Conservation (phyloP, 2,888 invertebrate species). For the Hetaerina titia region DNA sequence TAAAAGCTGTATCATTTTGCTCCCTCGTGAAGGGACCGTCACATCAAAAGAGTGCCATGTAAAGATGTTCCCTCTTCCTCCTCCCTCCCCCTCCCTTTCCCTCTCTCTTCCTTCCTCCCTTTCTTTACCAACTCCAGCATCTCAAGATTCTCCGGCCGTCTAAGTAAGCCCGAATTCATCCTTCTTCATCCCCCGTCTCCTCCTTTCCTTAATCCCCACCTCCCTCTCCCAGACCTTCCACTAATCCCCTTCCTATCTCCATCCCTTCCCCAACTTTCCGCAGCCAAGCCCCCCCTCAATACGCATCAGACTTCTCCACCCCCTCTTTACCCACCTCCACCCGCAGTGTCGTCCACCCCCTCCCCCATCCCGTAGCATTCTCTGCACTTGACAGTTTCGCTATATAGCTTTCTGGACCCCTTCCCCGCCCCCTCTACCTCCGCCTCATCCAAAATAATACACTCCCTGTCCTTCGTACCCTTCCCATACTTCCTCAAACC, state of each 20-base stretch:
- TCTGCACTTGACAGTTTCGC: conserved; percentile 63
- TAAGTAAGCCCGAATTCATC: not conserved
- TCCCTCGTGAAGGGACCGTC: conserved; percentile 44
- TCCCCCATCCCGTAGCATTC: not conserved
- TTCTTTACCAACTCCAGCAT: not conserved
- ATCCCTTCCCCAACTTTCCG: not conserved
- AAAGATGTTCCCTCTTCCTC: conserved; percentile 48
- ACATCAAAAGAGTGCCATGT: conserved; percentile 62
- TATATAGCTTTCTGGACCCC: conserved; percentile 45
- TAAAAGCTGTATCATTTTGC: conserved; percentile 54
- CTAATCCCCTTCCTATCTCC: not conserved
- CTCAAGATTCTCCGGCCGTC: not conserved
- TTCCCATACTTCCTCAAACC: not conserved
- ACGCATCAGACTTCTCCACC: not conserved
- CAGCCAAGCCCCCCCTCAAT: not conserved
- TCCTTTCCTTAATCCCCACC: conserved; percentile 5
- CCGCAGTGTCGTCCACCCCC: not conserved
- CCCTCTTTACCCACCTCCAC: not conserved
- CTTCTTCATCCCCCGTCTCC: conserved; percentile 1
- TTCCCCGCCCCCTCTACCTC: not conserved
- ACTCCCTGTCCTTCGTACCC: not conserved
- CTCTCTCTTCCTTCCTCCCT: not conserved
- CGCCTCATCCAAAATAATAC: conserved; percentile 59
- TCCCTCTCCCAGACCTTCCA: not conserved
- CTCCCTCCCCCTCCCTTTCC: not conserved